Conservation (phyloP, 2,113 vertebrate species). For the Sarotherodon lohbergeri region DNA sequence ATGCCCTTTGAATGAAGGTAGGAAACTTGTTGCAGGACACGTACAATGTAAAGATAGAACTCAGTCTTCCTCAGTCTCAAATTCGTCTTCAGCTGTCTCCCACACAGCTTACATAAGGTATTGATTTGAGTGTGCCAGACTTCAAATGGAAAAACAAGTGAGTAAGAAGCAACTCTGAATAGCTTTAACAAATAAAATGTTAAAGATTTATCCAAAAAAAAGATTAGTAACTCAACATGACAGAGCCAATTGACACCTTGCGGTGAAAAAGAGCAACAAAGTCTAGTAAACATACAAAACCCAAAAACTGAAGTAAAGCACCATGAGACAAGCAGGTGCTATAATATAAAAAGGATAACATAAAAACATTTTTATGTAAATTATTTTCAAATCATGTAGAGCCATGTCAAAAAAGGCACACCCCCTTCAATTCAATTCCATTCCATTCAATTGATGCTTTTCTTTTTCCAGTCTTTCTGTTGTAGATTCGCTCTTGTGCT, state of each 20-base stretch:
- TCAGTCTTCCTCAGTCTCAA: constrained; percentile 18
- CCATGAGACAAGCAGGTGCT: background rate
- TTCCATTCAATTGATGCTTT: background rate
- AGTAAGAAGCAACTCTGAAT: constrained; percentile 26
- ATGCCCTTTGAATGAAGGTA: constrained; percentile 38
- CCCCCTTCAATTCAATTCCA: background rate
- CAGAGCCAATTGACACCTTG: background rate
- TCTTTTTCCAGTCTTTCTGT: background rate
- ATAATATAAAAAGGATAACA: background rate
- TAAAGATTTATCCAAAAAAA: background rate
- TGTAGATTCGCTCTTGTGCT: background rate
- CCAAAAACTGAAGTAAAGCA: background rate
- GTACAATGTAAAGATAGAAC: constrained; percentile 53
- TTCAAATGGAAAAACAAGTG: constrained; percentile 31
- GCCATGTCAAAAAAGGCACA: background rate
- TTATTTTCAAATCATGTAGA: background rate
- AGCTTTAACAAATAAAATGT: constrained; percentile 2
- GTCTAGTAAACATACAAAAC: background rate
- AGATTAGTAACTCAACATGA: background rate
- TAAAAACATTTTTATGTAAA: background rate
- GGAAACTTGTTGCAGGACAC: constrained; percentile 29
- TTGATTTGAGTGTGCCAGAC: constrained; percentile 46
- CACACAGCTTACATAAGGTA: constrained; percentile 62
- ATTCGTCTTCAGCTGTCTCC: constrained; percentile 48
- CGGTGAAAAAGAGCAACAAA: background rate